These are phyloP conservation scores for Cliona cf. orientalis DNA, from an alignment of 37 sponge, comb jelly and placozoan species.

Conservation along the genomic window DNA sequence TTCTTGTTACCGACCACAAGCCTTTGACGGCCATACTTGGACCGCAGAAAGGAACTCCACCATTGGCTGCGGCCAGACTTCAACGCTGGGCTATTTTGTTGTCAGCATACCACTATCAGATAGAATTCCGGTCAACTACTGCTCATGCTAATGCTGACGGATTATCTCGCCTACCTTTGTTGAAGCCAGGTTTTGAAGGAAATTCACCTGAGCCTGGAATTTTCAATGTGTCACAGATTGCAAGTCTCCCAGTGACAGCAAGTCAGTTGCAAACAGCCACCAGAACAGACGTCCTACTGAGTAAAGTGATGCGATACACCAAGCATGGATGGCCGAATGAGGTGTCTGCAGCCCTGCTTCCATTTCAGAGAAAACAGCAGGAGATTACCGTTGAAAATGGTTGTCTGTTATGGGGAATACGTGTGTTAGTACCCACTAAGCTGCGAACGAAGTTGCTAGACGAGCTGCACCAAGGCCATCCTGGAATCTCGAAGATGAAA, in stretches of 20 bases:
- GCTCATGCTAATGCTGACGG: slow-evolving; percentile 66
- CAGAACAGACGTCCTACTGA: slow-evolving; percentile 30
- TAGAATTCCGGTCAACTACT: slow-evolving; percentile 27
- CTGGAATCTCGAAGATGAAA: slow-evolving; percentile 46
- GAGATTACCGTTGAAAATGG: slow-evolving; percentile 41
- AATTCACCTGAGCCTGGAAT: neutral
- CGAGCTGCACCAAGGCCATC: slow-evolving; percentile 49
- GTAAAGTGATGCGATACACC: slow-evolving; percentile 42
- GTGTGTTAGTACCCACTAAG: slow-evolving; percentile 38
- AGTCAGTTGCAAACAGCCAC: slow-evolving; percentile 3
- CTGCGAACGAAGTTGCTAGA: neutral
- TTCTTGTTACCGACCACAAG: slow-evolving; percentile 54
- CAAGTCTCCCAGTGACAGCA: slow-evolving; percentile 14
- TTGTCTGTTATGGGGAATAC: slow-evolving; percentile 56
- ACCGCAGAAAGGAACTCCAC: slow-evolving; percentile 28
- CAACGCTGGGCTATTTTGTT: slow-evolving; percentile 63
- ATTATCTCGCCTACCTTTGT: slow-evolving; percentile 38
- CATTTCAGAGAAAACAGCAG: neutral
- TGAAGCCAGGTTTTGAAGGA: neutral
- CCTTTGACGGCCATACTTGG: slow-evolving; percentile 52
- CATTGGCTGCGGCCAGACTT: slow-evolving; percentile 45
- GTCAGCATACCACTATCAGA: slow-evolving; percentile 40
- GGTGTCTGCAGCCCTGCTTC: neutral
- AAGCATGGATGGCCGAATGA: slow-evolving; percentile 41
- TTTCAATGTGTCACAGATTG: neutral